Evolutionary conservation across 2,113 vertebrate genomes (phyloP).

Genomic region (Actinemys pallida): DNA sequence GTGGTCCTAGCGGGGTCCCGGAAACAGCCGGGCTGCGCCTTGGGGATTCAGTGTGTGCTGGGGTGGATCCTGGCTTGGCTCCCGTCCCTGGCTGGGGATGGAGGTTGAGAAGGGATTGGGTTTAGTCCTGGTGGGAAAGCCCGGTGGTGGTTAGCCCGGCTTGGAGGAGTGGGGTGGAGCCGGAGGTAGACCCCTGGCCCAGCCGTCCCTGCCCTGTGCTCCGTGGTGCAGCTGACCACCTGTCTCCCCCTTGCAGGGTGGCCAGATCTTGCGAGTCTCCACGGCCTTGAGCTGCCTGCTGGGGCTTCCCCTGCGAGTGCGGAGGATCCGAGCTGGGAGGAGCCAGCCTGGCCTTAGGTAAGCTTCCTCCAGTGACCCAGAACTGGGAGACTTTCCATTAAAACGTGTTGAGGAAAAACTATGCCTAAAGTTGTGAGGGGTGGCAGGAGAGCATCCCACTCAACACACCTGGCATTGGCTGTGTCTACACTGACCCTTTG

Average conservation of each 20-base stretch:
- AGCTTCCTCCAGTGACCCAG: background rate
- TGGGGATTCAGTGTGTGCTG: background rate
- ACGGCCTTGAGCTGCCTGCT: slow-evolving; percentile 92
- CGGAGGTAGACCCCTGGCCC: background rate
- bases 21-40: too few relatives aligned
- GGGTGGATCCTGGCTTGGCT: too few relatives aligned
- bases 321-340: slow-evolving; percentile 92
- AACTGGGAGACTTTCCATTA: background rate
- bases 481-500: too few relatives aligned
- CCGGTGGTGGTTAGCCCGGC: background rate
- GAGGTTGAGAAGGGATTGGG: background rate
- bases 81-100: background rate
- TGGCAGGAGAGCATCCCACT: too few relatives aligned
- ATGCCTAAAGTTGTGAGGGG: background rate
- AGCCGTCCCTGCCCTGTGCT: background rate
- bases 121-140: background rate
- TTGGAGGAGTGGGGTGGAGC: background rate
- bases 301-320: slow-evolving; percentile 85
- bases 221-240: background rate
- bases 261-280: slow-evolving; percentile 92
- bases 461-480: background rate
- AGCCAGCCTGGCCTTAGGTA: slow-evolving; percentile 94
- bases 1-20: background rate
- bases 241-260: slow-evolving; percentile 82
- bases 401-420: background rate